Percentiles rank a stretch among this genome's conserved stretches.
Conservation (phyloP, 2,113 vertebrate species). For the Takifugu flavidus region DNA sequence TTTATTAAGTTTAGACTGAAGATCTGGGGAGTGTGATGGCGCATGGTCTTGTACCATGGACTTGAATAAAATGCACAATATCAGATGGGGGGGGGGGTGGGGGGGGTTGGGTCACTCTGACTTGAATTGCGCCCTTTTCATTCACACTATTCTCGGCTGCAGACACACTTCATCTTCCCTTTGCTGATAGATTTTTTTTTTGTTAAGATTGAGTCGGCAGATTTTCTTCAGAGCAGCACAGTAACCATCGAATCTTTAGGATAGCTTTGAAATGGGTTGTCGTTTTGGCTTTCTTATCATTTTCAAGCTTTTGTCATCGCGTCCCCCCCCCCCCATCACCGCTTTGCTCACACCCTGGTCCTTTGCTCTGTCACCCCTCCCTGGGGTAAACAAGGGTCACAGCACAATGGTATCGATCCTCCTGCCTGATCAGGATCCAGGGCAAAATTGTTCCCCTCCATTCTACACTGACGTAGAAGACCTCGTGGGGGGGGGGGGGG, state of each 20-base stretch:
- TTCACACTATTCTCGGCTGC: conserved; percentile 29
- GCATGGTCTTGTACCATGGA: conserved; percentile 39
- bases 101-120: conserved; percentile 50
- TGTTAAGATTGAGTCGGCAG: background rate
- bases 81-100: conserved; percentile 54
- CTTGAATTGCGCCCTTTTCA: conserved; percentile 36
- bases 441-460: conserved; percentile 2
- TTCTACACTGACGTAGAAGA: conserved; percentile 4
- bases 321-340: background rate
- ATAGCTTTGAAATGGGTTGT: conserved; percentile 8
- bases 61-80: conserved; percentile 71
- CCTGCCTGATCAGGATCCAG: conserved; percentile 1
- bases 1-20: conserved; percentile 36
- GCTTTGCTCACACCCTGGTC: conserved; percentile 20
- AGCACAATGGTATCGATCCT: conserved; percentile 1
- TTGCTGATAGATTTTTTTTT: conserved; percentile 14
- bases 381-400: background rate
- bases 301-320: conserved; percentile 37
- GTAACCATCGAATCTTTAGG: background rate
- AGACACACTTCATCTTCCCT: conserved; percentile 26
- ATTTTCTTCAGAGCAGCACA: conserved; percentile 5
- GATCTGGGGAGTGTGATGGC: conserved; percentile 11
- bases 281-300: conserved; percentile 27
- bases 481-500: background rate
- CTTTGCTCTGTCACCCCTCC: background rate